Evolutionary conservation across 2,797 vertebrate species (phyloP).

Genomic region (Sarcoramphus papa): DNA sequence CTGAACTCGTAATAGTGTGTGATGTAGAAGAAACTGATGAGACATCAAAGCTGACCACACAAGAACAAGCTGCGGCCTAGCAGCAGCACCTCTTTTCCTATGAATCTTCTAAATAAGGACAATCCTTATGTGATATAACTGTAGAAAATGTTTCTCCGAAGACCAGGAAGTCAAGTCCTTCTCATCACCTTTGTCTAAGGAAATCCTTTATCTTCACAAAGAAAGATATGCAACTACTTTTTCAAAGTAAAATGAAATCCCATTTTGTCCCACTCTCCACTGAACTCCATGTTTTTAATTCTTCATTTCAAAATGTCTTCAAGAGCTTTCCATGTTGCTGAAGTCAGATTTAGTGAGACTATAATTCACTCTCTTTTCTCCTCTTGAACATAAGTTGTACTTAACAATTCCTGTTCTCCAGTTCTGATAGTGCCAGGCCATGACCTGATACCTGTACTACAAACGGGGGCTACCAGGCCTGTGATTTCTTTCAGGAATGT

Average conservation of each 20-base stretch:
- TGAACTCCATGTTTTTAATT: not conserved
- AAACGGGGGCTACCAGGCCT: not conserved
- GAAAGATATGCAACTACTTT: not conserved
- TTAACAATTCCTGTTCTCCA: not conserved
- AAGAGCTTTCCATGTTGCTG: not conserved
- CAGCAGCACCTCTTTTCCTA: not conserved
- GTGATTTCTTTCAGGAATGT: not conserved
- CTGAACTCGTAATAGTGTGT: not conserved
- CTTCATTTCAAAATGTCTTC: not conserved
- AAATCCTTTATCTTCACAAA: not conserved
- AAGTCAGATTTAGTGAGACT: not conserved
- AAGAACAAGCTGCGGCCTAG: not conserved
- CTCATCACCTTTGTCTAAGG: not conserved
- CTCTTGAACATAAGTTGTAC: not conserved
- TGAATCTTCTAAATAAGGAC: not conserved
- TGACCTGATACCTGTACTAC: not conserved
- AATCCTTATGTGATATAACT: not conserved
- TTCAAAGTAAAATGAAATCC: not conserved
- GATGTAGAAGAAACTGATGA: not conserved
- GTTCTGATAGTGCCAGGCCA: not conserved
- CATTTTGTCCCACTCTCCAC: not conserved
- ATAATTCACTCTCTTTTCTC: not conserved
- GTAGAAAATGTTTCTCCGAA: not conserved
- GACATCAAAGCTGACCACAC: not conserved
- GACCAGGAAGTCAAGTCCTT: not conserved